Evolutionary conservation across 1,140 invertebrate genomes (phyloP), one percentile per base, ranked within the genome.

Genomic region (Drosophila kohkoa): DNA sequence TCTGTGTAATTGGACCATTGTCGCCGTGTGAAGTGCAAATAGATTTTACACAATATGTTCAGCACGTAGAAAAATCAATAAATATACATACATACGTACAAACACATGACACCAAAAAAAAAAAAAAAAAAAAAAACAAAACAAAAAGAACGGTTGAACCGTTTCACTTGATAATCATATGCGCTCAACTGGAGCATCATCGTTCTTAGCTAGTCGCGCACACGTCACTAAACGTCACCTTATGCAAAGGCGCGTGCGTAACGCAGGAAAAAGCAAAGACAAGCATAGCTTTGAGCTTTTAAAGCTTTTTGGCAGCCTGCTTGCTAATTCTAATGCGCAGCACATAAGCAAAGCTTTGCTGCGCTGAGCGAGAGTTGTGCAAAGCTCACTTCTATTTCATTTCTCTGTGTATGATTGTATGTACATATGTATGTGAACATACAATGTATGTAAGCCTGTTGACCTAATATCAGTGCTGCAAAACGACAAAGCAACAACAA

Each of bases 1-100:
- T 55, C 76, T 58, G 72, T 79, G 77, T 88, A 87, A 60, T 68
- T 71, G 62, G 62, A 82, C 58, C 88, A 88, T 63, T 88, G 79
- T 80, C 63, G 58, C 65, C 82, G 85, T 88, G 82, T 88, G 83
- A 87, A 87, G 82, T 66, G 80, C 67, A 88, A 87, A 83, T 55
- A 82, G 45, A 66, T 73, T 46, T 72, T 55, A 73, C 38, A 60
- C 10, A 58, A 62, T 35, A 69, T 69, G 32, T 62, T 55, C 38
- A 15, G 20, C 45, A 51, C 52, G 64, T 58, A 63, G 51, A 77
- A 75, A 48, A 46, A 57, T 25, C 20, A 63, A 72, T 15, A 38
- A 28, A 48, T 7, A 60, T 20, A 49, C 20, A 43, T 15, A 13
- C 43, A 52, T 6, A 52, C 41, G 46, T 45, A 16, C n/a, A 45